phyloP scores from a whole-genome alignment of 2,888 invertebrate species.

The Drosophila eohydei region DNA sequence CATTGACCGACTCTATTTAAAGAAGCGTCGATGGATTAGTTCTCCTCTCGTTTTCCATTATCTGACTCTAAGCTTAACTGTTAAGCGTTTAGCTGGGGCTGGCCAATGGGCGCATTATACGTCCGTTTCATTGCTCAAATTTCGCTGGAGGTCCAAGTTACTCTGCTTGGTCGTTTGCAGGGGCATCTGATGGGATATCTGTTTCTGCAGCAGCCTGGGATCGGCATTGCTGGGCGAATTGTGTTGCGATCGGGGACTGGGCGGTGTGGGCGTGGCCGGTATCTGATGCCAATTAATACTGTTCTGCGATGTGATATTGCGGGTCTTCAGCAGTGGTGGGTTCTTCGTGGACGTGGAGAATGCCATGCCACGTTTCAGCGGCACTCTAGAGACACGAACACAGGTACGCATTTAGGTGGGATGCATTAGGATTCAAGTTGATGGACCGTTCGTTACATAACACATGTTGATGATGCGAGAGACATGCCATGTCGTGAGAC shows the following conservation, averaged over 20 bases:
- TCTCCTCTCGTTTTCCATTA: background rate
- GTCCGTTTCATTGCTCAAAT: slow-evolving; percentile 82
- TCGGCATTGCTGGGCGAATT: slow-evolving; percentile 46
- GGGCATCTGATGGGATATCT: slow-evolving; percentile 63
- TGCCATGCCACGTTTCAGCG: slow-evolving; percentile 88
- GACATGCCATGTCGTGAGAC: slow-evolving; percentile 15
- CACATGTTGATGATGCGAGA: slow-evolving; percentile 19
- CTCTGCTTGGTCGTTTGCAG: slow-evolving; percentile 60
- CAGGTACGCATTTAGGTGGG: slow-evolving; percentile 53
- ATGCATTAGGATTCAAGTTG: slow-evolving; percentile 22
- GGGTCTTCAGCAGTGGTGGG: slow-evolving; percentile 92
- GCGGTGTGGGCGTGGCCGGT: slow-evolving; percentile 81
- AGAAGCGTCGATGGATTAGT: slow-evolving; percentile 1
- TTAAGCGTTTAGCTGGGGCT: background rate
- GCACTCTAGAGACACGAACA: slow-evolving; percentile 85
- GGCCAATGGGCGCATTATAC: slow-evolving; percentile 75
- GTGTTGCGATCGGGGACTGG: slow-evolving; percentile 74
- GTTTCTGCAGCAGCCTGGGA: slow-evolving; percentile 50
- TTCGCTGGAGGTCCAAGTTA: slow-evolving; percentile 56
- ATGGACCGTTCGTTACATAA: slow-evolving; percentile 27
- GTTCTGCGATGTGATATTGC: slow-evolving; percentile 88
- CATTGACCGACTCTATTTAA: slow-evolving; percentile 15
- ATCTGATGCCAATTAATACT: slow-evolving; percentile 85
- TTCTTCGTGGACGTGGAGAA: slow-evolving; percentile 91
- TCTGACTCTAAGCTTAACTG: slow-evolving; percentile 8